Base-by-base conservation (phyloP, 64 coral and sea anemone species). In the Platygyra sinensis region DNA sequence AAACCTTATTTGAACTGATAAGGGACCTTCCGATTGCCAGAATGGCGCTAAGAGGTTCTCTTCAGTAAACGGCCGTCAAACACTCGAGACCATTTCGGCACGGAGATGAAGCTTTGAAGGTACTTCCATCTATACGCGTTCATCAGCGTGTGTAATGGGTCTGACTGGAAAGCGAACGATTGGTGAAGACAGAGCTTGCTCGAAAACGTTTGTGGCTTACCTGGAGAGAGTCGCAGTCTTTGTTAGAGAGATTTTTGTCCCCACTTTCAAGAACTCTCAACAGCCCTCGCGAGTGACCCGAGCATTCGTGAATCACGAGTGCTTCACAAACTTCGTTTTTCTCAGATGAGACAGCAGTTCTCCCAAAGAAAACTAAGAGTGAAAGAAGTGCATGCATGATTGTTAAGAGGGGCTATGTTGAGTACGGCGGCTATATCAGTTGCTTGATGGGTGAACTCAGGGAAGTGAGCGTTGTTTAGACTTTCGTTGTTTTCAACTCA, bases 241-340 rank as follows among this genome's bases (percentile, higher is more conserved):
- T 46, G 0, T 28, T 55, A 19, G n/a, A 25, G 24, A 79, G 2
- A 15, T 22, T 24, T 29, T 57, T 17, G 50, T 79, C 55, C 28
- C 76, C 22, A 79, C n/a, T 79, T 79, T 79, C 51, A n/a, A 79
- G 8, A 29, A 39, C 76, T 55, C 14, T 79, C 14, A 79, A 57
- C 20, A 79, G 51, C 25, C 76, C 51, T 25, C 49, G 8, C 2
- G 51, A 79, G 20, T 79, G 51, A 55, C 20, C 20, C 1, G 76
- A 79, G 16, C 76, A 79, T 29, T 79, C 49, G 6, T 57, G 49
- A 27, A 79, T 57, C 49, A 79, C 76, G 50, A 29, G 20, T 22
- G 22, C 49, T 55, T 52, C 18, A 28, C 76, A 79, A 79, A 30
- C 9, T 14, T 54, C 22, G 24, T 55, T 57, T 79, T 54, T 25